Percentiles rank a stretch among this genome's conserved stretches.
These are phyloP conservation scores for Cyanoderma ruficeps DNA, from an alignment of 2,113 vertebrate species.

Conservation along the genomic window DNA sequence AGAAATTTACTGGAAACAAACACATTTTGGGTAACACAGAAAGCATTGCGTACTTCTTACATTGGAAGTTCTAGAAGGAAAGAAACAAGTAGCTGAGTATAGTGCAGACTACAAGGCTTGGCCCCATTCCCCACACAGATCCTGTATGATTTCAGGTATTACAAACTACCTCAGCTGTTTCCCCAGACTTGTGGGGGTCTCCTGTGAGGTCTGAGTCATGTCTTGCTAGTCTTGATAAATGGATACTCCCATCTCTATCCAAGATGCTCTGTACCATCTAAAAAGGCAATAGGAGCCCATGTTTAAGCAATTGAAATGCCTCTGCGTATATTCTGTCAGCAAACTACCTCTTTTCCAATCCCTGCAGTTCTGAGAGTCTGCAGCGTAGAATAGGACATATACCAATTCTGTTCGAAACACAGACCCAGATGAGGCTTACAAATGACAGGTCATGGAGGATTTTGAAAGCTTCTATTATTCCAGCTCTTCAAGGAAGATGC, in stretches of 20 bases:
- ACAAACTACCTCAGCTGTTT: not conserved
- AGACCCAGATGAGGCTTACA: not conserved
- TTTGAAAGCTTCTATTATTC: conserved; percentile 8
- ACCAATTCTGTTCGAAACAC: not conserved
- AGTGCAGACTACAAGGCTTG: not conserved
- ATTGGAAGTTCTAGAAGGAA: not conserved
- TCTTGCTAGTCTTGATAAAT: not conserved
- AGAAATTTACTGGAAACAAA: not conserved
- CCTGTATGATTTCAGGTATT: not conserved
- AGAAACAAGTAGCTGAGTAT: not conserved
- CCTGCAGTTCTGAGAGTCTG: not conserved
- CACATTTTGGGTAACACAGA: not conserved
- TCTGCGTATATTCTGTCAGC: not conserved
- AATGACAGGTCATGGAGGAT: not conserved
- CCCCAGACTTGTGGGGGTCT: not conserved
- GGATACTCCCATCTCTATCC: not conserved
- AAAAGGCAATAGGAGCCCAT: not conserved
- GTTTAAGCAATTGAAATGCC: not conserved
- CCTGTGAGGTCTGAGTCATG: not conserved
- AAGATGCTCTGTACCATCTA: not conserved
- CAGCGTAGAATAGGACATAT: not conserved
- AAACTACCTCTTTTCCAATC: not conserved
- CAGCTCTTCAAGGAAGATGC: not conserved
- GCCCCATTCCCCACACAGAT: not conserved
- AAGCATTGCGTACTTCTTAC: not conserved